Evolutionary conservation across 2,797 vertebrate species (phyloP), one percentile per base, ranked within the genome.

Genomic region (Liasis olivaceus): DNA sequence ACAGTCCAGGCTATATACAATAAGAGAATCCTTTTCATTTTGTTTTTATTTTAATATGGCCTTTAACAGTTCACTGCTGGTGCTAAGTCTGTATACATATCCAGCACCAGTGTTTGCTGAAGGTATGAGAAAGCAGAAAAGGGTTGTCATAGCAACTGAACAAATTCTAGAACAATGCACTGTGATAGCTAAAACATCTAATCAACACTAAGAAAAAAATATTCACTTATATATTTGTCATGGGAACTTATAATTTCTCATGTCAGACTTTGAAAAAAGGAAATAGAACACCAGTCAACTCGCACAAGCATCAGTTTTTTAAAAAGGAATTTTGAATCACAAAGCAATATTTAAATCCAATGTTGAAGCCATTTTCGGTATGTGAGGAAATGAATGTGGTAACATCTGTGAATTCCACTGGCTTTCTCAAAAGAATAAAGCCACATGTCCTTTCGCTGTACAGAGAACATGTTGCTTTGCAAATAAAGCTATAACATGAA

Each of bases 71-170:
- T 95, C 90, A 69, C 85, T 20, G 36, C 69, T 85, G 91, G 8
- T 81, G 72, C 85, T 22, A 89, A 59, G 17, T 54, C 84, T 95
- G 77, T n/a, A 95, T 95, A 93, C 54, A 94, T 93, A 94, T 66
- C 51, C 94, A 94, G 72, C 81, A 56, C 90, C 60, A 0, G 5
- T 90, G 88, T 89, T 95, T 0, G 0, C 92, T 69, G 91, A 93
- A 96, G 94, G 93, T 93, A 96, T 94, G 93, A 95, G 90, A 94
- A 95, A 95, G 94, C 90, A 95, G 90, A 96, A 92, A 93, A 92
- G 24, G 11, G 96, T 97, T 97, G 96, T 92, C 95, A 97, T 96
- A 96, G 96, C 95, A 94, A 97, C 91, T 92, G 93, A 91, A 88
- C 56, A 87, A 95, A 96, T 95, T 94, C 93, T 85, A 72, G 93